Base-by-base conservation (phyloP, 2,888 invertebrate genomes). In the Phyto melanocephala region DNA sequence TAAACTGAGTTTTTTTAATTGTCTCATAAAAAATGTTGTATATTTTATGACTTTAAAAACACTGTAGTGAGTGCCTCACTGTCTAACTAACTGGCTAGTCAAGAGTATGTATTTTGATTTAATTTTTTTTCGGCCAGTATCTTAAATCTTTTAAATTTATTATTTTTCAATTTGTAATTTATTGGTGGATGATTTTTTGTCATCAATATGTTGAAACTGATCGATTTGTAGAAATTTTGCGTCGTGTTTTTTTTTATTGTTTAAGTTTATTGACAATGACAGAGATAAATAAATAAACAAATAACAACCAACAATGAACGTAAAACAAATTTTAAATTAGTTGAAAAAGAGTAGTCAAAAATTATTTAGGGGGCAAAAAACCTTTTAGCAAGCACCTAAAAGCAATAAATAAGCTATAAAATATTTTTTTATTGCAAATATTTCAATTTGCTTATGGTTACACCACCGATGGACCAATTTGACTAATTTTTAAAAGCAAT, bases 151-250 rank as follows among this genome's bases (percentile, higher is more conserved):
- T 47, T 20, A 37, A 37, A 33, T 8, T 45, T 47, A 20, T 47
- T 20, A 3, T 47, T 40, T n/a, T 47, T 47, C 10, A 47, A 47
- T 47, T 47, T 47, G 47, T 47, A 11, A 47, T 47, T 47, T 47
- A 22, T 47, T 47, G 47, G 47, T 47, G 20, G 17, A 47, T 47
- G 2, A 20, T 20, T 45, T 20, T 47, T 20, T 58, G 35, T 58
- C 35, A 35, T 58, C 35, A 35, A 35, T 58, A 37, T 58, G 35
- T 56, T 58, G 20, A 37, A 58, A 58, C 11, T 58, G 35, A 58
- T 58, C 35, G 17, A 58, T 58, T 56, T 58, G 37, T 35, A 56
- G 15, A 17, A 5, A 28, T 56, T 33, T 56, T 56, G n/a, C n/a
- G n/a, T 35, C 7, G 2, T 13, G n/a, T 52, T 24, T 45, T 42